Conservation (phyloP, 1,140 invertebrate species). For the Phenacoccus solenopsis region DNA sequence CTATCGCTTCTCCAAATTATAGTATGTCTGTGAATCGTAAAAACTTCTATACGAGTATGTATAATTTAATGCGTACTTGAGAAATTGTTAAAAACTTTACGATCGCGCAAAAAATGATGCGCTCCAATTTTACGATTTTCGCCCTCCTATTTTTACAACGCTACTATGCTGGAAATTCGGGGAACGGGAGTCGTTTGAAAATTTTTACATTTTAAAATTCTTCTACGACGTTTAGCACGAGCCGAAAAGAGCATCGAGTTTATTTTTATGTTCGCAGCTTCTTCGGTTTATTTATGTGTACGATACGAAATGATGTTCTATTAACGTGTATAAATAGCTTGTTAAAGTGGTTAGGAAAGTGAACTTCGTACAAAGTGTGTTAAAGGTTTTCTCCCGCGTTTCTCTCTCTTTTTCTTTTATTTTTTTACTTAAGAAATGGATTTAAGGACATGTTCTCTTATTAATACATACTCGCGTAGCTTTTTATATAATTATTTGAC, state of each 20-base stretch:
- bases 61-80: background rate
- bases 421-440: background rate
- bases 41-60: background rate
- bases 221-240: background rate
- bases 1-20: background rate
- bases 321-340: background rate
- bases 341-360: background rate
- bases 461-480: background rate
- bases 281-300: background rate
- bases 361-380: background rate
- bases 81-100: background rate
- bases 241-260: background rate
- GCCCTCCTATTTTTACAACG: background rate
- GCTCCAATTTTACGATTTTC: background rate
- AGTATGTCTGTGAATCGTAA: background rate
- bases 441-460: background rate
- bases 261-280: background rate
- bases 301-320: background rate
- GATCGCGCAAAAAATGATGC: background rate
- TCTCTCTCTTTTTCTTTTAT: constrained; percentile 1
- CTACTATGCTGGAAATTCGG: background rate
- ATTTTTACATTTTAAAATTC: background rate
- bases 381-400: background rate
- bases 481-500: background rate
- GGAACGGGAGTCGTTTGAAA: background rate